phyloP scores from a whole-genome alignment of 2,113 vertebrate species.

The Corythaixoides concolor region DNA sequence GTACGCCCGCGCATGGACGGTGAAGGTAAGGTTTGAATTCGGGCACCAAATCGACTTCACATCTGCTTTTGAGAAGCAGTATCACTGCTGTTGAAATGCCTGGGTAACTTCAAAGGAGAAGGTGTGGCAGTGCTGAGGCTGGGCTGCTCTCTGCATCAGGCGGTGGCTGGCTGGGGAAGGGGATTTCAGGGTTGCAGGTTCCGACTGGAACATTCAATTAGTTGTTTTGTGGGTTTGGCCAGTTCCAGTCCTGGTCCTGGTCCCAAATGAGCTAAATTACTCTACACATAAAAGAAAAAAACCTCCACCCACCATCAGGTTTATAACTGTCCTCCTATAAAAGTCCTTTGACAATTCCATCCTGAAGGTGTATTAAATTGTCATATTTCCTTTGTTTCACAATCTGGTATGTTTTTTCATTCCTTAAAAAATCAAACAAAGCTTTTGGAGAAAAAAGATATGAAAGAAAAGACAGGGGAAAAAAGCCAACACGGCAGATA shows the following conservation, averaged over 20 bases:
- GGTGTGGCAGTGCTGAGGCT: neutral
- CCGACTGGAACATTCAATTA: neutral
- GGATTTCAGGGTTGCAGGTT: neutral
- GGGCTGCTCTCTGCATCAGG: neutral
- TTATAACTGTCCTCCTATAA: neutral
- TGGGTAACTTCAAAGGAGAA: neutral
- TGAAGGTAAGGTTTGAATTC: neutral
- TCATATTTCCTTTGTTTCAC: neutral
- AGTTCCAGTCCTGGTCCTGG: neutral
- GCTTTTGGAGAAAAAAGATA: neutral
- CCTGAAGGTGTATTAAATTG: neutral
- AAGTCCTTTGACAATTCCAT: neutral
- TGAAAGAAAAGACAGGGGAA: neutral
- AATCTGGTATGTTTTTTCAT: neutral
- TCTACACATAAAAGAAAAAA: neutral
- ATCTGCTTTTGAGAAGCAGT: neutral
- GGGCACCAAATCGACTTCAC: neutral
- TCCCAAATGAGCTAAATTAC: neutral
- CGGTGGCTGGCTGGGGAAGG: neutral
- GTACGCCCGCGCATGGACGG: fast-evolving
- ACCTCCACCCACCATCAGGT: fast-evolving
- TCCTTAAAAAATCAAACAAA: neutral
- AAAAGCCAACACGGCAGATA: neutral
- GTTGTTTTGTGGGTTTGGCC: neutral
- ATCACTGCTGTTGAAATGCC: neutral